These are phyloP conservation scores for Hypomecis atomaria DNA, from an alignment of 2,888 invertebrate genomes.

Conservation along the genomic window DNA sequence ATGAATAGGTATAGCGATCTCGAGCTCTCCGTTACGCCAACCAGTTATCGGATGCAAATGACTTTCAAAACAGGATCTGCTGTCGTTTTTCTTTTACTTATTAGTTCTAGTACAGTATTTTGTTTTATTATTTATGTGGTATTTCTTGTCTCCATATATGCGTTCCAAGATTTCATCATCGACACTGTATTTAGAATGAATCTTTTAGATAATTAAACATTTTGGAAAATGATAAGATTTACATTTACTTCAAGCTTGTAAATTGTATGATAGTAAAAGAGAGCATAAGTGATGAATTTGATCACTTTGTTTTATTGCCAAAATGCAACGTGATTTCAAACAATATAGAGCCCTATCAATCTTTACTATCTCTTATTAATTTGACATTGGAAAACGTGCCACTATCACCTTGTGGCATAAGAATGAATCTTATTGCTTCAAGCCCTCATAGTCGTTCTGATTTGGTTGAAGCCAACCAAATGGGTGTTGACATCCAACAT, in stretches of 20 bases:
- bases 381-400: too few species aligned
- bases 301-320: neutral
- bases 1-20: constrained; percentile 3
- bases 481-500: too few species aligned
- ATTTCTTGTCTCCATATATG: constrained; percentile 7
- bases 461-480: too few species aligned
- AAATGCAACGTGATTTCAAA: neutral
- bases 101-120: neutral
- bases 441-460: too few species aligned
- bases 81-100: constrained; percentile 13
- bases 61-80: constrained; percentile 16
- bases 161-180: constrained; percentile 1
- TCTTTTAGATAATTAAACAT: neutral
- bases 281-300: neutral
- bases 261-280: neutral
- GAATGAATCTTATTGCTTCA: too few species aligned
- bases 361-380: too few species aligned
- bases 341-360: too few species aligned
- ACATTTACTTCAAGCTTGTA: too few species aligned
- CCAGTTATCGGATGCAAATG: constrained; percentile 7
- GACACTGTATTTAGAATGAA: neutral
- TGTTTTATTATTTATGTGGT: neutral
- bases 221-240: neutral
- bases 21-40: constrained; percentile 11
- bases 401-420: too few species aligned